These are phyloP conservation scores for Cerceris ruficornis DNA, from an alignment of 2,888 invertebrate genomes.

Conservation along the genomic window DNA sequence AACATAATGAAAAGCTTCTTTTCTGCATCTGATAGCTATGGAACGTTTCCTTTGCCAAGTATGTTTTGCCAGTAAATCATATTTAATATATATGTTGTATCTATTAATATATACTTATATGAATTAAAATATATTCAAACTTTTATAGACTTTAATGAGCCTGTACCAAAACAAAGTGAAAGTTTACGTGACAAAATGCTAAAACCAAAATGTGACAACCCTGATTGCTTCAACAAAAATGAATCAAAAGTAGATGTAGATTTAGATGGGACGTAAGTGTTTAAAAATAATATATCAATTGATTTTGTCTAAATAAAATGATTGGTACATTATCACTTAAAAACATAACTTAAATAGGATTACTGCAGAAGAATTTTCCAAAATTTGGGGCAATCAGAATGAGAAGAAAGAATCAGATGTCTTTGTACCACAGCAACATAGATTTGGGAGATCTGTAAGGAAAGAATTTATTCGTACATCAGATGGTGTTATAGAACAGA, in stretches of 20 bases:
- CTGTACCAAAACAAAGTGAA: conserved; percentile 12
- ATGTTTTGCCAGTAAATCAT: background rate
- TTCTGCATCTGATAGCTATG: conserved; percentile 64
- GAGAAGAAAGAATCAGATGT: conserved; percentile 19
- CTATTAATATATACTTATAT: background rate
- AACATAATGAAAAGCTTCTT: conserved; percentile 83
- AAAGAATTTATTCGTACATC: conserved; percentile 83
- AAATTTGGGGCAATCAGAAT: conserved; percentile 71
- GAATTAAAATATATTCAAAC: conserved; percentile 12
- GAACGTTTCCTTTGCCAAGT: conserved; percentile 7
- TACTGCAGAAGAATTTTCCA: conserved; percentile 68
- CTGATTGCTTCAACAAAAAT: conserved; percentile 24
- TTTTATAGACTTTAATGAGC: conserved; percentile 33
- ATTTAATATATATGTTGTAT: background rate
- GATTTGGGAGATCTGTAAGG: conserved; percentile 83
- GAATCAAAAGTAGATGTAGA: conserved; percentile 81
- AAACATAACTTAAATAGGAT: conserved; percentile 61
- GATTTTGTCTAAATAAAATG: background rate
- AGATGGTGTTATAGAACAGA: conserved; percentile 85
- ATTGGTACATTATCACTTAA: conserved; percentile 5
- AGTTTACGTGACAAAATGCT: conserved; percentile 83
- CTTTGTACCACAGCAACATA: conserved; percentile 67
- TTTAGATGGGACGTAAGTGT: conserved; percentile 84
- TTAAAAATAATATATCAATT: background rate
- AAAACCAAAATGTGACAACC: conserved; percentile 82